These are phyloP conservation scores for Heliconius erato DNA, from an alignment of 2,888 invertebrate species.

Conservation along the genomic window DNA sequence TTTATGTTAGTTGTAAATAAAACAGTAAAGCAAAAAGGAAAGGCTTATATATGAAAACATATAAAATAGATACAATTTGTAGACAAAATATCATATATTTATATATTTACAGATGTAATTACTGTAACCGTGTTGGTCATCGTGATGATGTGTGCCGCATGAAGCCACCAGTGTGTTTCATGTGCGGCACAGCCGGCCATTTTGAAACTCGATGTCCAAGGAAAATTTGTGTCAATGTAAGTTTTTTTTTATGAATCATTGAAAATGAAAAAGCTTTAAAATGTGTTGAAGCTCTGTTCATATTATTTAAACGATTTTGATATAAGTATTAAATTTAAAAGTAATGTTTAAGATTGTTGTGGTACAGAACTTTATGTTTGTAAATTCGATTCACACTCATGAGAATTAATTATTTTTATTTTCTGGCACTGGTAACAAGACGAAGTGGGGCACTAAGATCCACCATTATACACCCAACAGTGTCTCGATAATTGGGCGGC, in stretches of 20 bases:
- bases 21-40: background rate
- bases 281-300: no score
- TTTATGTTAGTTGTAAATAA: no score
- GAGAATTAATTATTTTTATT: background rate
- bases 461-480: background rate
- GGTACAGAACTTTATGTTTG: background rate
- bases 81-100: constrained; percentile 49
- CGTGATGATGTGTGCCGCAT: constrained; percentile 85
- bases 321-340: background rate
- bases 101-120: constrained; percentile 83
- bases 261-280: no score
- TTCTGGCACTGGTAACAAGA: background rate
- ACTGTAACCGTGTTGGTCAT: constrained; percentile 89
- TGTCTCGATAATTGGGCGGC: background rate
- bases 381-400: background rate
- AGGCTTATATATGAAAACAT: background rate
- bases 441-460: background rate
- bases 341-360: background rate
- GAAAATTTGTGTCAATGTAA: constrained; percentile 89
- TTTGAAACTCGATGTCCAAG: constrained; percentile 88
- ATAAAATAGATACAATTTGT: background rate
- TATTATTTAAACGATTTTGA: background rate
- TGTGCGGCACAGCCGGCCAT: constrained; percentile 90
- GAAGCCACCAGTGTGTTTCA: constrained; percentile 86
- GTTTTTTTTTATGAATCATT: constrained; percentile 53